Evolutionary conservation across 2,797 vertebrate genomes (phyloP).

Genomic region (Austrolebias charrua): DNA sequence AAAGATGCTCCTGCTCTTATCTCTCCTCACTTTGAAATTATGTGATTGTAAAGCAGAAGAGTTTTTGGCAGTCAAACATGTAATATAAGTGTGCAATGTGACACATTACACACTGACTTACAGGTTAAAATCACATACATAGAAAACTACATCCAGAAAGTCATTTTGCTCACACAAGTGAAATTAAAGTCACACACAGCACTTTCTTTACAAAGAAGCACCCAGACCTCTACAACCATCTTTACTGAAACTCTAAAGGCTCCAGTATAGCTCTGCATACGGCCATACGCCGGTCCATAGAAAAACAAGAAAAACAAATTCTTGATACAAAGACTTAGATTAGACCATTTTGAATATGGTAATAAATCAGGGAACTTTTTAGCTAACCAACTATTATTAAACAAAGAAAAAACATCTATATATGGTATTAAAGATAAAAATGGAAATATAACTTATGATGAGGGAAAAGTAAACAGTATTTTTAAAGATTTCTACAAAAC

Average conservation of each 20-base stretch:
- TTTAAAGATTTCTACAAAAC: too few species aligned
- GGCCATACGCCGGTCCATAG: too few species aligned
- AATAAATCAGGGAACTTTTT: too few species aligned
- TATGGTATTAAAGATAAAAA: too few species aligned
- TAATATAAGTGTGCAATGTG: background rate
- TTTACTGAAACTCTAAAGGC: background rate
- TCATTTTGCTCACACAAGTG: constrained; percentile 8
- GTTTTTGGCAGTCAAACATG: background rate
- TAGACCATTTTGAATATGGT: too few species aligned
- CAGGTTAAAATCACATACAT: background rate
- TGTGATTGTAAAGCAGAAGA: background rate
- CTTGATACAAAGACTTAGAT: too few species aligned
- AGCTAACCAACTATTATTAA: too few species aligned
- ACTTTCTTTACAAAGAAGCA: constrained; percentile 14
- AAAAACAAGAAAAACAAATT: too few species aligned
- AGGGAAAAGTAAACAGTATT: too few species aligned
- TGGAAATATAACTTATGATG: too few species aligned
- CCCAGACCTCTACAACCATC: constrained; percentile 20
- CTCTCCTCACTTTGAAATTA: background rate
- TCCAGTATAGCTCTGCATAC: too few species aligned
- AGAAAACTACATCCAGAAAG: background rate
- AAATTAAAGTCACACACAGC: constrained; percentile 19
- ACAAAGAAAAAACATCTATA: too few species aligned
- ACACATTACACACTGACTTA: background rate
- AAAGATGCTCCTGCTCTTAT: background rate